Evolutionary conservation across 2,113 vertebrate genomes (phyloP).

Genomic region (Deroptyus accipitrinus): DNA sequence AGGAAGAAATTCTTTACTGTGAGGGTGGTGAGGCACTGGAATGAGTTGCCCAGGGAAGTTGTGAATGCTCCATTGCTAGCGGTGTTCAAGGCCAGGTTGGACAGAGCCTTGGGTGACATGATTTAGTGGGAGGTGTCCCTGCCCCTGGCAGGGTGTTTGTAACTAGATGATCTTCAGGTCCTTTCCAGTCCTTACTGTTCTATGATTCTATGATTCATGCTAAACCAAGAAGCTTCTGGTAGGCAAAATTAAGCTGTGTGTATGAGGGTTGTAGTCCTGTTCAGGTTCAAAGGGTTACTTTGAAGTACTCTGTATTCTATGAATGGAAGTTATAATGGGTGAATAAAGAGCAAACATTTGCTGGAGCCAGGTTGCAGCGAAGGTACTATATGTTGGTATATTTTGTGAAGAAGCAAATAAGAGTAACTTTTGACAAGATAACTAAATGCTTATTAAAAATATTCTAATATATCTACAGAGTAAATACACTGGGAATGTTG

Average conservation of each 20-base stretch:
- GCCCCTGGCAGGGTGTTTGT: too few relatives aligned
- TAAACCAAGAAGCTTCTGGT: not conserved
- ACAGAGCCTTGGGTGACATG: too few relatives aligned
- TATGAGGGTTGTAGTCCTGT: not conserved
- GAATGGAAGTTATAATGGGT: not conserved
- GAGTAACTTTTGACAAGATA: not conserved
- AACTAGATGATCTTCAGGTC: too few relatives aligned
- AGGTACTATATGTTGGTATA: not conserved
- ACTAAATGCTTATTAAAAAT: not conserved
- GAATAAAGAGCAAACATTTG: not conserved
- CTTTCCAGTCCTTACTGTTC: too few relatives aligned
- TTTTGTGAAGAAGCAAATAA: not conserved
- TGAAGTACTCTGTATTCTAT: not conserved
- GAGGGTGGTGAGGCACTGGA: too few relatives aligned
- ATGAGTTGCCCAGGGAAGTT: too few relatives aligned
- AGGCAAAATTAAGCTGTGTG: not conserved
- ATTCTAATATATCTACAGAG: not conserved
- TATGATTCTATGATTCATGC: not conserved
- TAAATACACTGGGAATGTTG: not conserved
- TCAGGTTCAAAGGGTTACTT: conserved; percentile 11
- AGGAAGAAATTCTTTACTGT: too few relatives aligned
- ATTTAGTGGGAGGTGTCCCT: too few relatives aligned
- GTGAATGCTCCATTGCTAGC: too few relatives aligned
- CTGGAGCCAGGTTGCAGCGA: not conserved
- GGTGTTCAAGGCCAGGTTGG: too few relatives aligned